These are phyloP conservation scores for Apodemus agrarius DNA, from an alignment of 2,797 vertebrate species.

Conservation along the genomic window DNA sequence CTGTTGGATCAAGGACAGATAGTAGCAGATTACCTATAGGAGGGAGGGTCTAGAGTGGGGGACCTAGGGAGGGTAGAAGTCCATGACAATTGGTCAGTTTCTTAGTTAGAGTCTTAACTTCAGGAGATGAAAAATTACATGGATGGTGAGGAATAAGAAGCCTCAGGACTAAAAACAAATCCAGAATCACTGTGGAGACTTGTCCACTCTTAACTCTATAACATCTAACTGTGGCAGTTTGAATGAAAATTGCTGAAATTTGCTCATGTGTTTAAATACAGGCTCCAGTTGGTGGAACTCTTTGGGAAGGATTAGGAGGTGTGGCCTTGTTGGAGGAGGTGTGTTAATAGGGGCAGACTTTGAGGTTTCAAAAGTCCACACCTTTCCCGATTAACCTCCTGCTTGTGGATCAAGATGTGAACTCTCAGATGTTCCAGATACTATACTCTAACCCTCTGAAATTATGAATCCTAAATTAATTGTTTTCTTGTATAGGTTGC, in stretches of 20 bases:
- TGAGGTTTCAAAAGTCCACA: background rate
- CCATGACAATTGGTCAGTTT: background rate
- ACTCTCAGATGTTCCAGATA: background rate
- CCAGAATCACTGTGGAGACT: background rate
- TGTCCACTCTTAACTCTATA: background rate
- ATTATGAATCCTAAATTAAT: background rate
- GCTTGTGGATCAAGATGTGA: background rate
- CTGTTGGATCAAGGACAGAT: background rate
- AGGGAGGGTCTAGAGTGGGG: background rate
- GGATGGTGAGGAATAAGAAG: background rate
- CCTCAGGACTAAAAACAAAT: background rate
- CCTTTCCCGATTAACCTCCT: background rate
- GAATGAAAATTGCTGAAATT: background rate
- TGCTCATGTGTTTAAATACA: background rate
- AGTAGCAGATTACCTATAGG: background rate
- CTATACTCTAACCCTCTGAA: no score
- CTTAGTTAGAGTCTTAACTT: conserved; percentile 6
- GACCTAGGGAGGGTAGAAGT: background rate
- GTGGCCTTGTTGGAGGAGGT: background rate
- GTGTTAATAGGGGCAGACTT: background rate
- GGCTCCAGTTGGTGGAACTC: background rate
- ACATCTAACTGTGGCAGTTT: background rate
- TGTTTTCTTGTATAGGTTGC: background rate
- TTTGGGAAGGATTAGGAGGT: background rate
- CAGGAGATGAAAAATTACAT: background rate